A percentile compares a stretch with the other conserved stretches of the same genome.
Evolutionary conservation across 1,140 invertebrate species (phyloP).

Genomic region (Bombus confusus): DNA sequence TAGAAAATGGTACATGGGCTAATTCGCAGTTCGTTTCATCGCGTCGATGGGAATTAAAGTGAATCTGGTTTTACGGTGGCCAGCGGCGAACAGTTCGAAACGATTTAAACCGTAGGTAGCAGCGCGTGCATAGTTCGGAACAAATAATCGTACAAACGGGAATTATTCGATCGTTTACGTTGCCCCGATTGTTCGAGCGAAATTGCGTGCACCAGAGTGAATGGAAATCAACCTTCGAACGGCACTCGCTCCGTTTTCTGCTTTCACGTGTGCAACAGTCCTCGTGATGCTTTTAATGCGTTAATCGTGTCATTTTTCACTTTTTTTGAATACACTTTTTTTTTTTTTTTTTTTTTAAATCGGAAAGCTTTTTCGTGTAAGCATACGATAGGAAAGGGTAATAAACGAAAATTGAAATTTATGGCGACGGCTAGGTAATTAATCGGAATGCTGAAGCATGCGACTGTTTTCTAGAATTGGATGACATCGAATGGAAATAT

Average conservation of each 20-base stretch:
- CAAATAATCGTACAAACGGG: slow-evolving; percentile 31
- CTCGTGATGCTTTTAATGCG: not conserved
- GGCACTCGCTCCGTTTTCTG: not conserved
- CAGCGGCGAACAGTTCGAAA: not conserved
- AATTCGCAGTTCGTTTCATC: slow-evolving; percentile 16
- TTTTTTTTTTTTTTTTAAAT: not conserved
- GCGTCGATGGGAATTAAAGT: slow-evolving; percentile 5
- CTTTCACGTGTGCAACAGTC: not conserved
- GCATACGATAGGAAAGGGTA: not conserved
- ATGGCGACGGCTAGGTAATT: not conserved
- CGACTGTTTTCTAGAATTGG: not conserved
- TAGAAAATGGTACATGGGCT: not conserved
- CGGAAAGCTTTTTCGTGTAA: not conserved
- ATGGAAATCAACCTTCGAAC: slow-evolving; percentile 28
- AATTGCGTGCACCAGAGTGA: slow-evolving; percentile 11
- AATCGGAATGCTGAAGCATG: not conserved
- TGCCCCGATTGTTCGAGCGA: not conserved
- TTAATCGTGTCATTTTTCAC: not conserved
- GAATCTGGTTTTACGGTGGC: slow-evolving; percentile 2
- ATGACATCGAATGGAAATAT: not conserved
- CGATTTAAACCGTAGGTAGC: not conserved
- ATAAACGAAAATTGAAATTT: not conserved
- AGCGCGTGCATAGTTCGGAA: not conserved
- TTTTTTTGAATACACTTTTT: not conserved
- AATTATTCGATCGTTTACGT: slow-evolving; percentile 25